phyloP scores from a whole-genome alignment of 2,888 invertebrate species.

The Rhagium mordax region DNA sequence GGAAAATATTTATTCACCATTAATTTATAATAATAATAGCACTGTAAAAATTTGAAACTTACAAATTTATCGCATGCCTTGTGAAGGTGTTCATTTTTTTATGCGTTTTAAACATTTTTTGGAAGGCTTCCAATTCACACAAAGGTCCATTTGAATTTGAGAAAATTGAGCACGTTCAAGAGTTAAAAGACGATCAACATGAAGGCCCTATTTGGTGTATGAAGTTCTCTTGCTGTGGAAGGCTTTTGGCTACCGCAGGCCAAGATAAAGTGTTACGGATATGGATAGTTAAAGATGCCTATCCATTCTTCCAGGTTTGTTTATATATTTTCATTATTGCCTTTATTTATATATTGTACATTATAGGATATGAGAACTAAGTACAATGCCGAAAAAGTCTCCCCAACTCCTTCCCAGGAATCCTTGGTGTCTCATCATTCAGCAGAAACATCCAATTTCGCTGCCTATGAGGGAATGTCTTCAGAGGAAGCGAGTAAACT shows the following conservation, averaged over 20 bases:
- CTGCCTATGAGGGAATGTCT: constrained; percentile 75
- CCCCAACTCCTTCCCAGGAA: constrained; percentile 94
- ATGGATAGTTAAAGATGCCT: constrained; percentile 95
- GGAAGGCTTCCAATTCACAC: constrained; percentile 92
- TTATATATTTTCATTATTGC: background rate
- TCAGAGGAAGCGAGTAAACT: constrained; percentile 75
- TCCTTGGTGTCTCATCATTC: constrained; percentile 88
- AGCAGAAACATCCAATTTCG: constrained; percentile 75
- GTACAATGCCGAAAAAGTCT: constrained; percentile 92
- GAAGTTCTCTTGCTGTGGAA: constrained; percentile 97
- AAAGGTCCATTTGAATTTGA: constrained; percentile 98
- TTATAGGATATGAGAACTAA: constrained; percentile 93
- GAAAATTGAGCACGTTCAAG: constrained; percentile 92
- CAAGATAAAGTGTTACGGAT: constrained; percentile 95
- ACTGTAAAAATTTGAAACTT: no score
- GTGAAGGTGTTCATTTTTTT: no score
- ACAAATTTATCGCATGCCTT: no score
- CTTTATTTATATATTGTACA: constrained; percentile 3
- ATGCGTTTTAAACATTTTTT: no score
- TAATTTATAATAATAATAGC: no score
- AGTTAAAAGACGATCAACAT: constrained; percentile 79
- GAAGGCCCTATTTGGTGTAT: constrained; percentile 98
- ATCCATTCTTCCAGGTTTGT: constrained; percentile 87
- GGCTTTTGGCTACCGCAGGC: constrained; percentile 96
- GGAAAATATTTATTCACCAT: no score